Base-by-base conservation (phyloP, 2,888 invertebrate genomes). In the Coecobrya sp. region DNA sequence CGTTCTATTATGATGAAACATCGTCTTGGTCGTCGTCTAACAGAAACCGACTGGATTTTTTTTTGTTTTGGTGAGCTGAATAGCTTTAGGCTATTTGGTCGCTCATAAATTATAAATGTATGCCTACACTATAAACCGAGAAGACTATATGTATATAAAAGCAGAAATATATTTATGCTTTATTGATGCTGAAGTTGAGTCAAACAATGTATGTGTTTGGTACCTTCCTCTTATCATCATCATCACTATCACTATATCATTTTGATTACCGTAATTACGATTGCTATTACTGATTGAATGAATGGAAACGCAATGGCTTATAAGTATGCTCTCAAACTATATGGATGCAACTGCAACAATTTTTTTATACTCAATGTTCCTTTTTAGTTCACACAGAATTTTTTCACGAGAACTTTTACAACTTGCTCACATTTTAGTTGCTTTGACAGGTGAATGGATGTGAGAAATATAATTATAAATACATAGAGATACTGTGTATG, bases 261-360 rank as follows among this genome's bases (percentile, higher is more conserved):
- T 62, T 79, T 79, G 62, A 76, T 87, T 79, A 79, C 87, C 79
- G 87, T 87, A 87, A 87, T 87, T 87, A 87, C 87, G 42, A 76
- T 49, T 49, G 49, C 76, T 49, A 76, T 76, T 76, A 45, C 76
- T 42, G 42, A 68, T 10, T 87, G 87, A 79, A 87, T 87, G 87
- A 45, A 62, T 82, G 65, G 42, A 85, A 59, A 55, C 25, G n/a
- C 52, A 79, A 30, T 5, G 30, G 68, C n/a, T n/a, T n/a, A 10
- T 30, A 30, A 68, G 13, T 16, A 36, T 27, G 68, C 30, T 11
- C 13, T 10, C n/a, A 36, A 36, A 36, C n/a, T 25, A 22, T 68
- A 11, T 68, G 30, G 5, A 30, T 13, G 22, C 36, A 68, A 30
- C 8, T 1, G n/a, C 30, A 68, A 59, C n/a, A 65, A 68, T 13